These are phyloP conservation scores for Arizona elegans DNA, from an alignment of 2,113 vertebrate species.

Conservation along the genomic window DNA sequence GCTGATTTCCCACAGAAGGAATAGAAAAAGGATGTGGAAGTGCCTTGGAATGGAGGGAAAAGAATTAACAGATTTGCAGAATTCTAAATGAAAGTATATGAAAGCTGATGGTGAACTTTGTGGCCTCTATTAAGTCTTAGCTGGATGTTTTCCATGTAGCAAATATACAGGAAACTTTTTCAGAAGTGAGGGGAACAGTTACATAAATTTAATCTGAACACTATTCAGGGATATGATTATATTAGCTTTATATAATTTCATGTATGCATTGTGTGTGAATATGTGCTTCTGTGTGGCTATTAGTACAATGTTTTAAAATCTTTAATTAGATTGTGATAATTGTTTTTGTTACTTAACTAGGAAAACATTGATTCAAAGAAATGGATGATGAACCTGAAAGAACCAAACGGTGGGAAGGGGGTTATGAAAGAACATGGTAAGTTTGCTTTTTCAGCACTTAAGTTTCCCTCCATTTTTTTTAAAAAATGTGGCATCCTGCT, in stretches of 20 bases:
- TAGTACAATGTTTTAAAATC: neutral
- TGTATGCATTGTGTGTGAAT: neutral
- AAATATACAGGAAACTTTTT: neutral
- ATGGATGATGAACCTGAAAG: conserved; percentile 96
- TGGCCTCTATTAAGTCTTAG: neutral
- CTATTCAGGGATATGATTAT: neutral
- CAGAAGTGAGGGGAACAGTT: neutral
- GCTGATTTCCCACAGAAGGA: neutral
- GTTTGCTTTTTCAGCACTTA: neutral
- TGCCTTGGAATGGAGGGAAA: neutral
- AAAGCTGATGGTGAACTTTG: neutral
- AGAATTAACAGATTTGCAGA: neutral
- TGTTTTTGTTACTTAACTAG: neutral
- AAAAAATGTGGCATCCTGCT: accelerated
- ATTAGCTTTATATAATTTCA: neutral
- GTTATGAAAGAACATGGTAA: conserved; percentile 95
- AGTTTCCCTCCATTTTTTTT: too few species aligned
- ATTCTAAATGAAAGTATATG: neutral
- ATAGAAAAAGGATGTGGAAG: neutral
- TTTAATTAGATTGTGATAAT: neutral
- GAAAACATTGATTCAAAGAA: neutral
- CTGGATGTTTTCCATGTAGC: neutral
- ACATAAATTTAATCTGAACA: neutral
- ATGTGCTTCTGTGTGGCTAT: neutral
- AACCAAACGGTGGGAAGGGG: conserved; percentile 97